These are phyloP conservation scores for Mormyrops attenuatus DNA, from an alignment of 2,797 vertebrate species.

Conservation along the genomic window DNA sequence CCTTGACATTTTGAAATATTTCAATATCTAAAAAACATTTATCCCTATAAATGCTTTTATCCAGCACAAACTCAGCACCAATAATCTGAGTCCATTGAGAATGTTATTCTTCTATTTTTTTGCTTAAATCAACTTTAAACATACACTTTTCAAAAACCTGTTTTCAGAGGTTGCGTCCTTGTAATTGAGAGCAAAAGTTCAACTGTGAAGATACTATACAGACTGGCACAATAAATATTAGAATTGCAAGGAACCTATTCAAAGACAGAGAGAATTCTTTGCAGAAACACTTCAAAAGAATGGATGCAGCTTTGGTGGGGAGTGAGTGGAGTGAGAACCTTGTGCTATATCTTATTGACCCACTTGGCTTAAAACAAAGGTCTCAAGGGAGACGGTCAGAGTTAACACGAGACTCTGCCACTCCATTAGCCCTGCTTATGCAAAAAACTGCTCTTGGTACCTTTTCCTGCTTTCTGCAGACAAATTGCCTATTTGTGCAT, in stretches of 20 bases:
- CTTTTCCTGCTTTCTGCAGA: slow-evolving; percentile 42
- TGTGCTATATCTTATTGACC: slow-evolving; percentile 30
- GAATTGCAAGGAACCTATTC: neutral
- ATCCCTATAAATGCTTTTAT: neutral
- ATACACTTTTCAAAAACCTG: neutral
- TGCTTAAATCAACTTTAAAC: neutral
- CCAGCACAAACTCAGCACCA: neutral
- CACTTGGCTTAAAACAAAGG: slow-evolving; percentile 37
- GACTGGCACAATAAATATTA: neutral
- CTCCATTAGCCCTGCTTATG: slow-evolving; percentile 43
- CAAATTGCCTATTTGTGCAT: slow-evolving; percentile 1
- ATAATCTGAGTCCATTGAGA: neutral
- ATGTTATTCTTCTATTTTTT: neutral
- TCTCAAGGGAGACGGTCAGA: slow-evolving; percentile 34
- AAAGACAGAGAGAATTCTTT: neutral
- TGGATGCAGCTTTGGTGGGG: neutral
- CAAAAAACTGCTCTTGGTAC: slow-evolving; percentile 55
- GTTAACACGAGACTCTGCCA: slow-evolving; percentile 36
- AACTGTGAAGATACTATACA: neutral
- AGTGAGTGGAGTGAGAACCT: neutral
- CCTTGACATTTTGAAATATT: neutral
- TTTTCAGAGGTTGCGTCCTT: neutral
- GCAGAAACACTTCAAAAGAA: neutral
- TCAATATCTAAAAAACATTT: neutral
- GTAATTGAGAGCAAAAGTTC: neutral